Evolutionary conservation across 2,113 vertebrate species (phyloP).

Genomic region (Hepsetus odoe): DNA sequence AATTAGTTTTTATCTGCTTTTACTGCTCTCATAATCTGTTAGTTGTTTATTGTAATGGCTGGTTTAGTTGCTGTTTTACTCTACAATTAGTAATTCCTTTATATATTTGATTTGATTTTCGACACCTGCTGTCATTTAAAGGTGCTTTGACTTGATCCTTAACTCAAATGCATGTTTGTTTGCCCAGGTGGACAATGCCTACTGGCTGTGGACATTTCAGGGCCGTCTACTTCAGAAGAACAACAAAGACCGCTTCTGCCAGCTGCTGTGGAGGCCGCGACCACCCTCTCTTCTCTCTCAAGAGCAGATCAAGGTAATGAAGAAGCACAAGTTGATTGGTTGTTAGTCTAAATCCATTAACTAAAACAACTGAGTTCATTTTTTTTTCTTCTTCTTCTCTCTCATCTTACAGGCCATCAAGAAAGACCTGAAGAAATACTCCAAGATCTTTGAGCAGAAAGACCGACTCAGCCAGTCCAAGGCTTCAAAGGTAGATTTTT

Average conservation of each 20-base stretch:
- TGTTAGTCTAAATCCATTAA: background rate
- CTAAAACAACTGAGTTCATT: background rate
- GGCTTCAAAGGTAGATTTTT: conserved; percentile 89
- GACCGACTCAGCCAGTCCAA: conserved; percentile 98
- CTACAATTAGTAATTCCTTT: too few species aligned
- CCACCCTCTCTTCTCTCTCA: conserved; percentile 83
- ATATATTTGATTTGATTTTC: too few species aligned
- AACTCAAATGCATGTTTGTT: background rate
- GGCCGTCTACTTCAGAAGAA: conserved; percentile 97
- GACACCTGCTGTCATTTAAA: too few species aligned
- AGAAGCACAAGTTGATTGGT: background rate
- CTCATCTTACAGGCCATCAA: conserved; percentile 95
- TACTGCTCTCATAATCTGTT: too few species aligned
- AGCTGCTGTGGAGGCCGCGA: conserved; percentile 95
- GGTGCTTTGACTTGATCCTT: background rate
- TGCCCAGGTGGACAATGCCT: conserved; percentile 94
- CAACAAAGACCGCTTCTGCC: conserved; percentile 96
- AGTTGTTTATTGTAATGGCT: too few species aligned
- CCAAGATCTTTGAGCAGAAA: conserved; percentile 99
- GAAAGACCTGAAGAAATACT: conserved; percentile 98
- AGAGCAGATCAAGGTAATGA: conserved; percentile 88
- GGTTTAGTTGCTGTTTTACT: too few species aligned
- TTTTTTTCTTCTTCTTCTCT: background rate
- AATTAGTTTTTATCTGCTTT: too few species aligned
- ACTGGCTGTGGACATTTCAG: conserved; percentile 99